These are phyloP conservation scores for Scrobipalpa atriplicella DNA, from an alignment of 2,888 invertebrate species.

Conservation along the genomic window DNA sequence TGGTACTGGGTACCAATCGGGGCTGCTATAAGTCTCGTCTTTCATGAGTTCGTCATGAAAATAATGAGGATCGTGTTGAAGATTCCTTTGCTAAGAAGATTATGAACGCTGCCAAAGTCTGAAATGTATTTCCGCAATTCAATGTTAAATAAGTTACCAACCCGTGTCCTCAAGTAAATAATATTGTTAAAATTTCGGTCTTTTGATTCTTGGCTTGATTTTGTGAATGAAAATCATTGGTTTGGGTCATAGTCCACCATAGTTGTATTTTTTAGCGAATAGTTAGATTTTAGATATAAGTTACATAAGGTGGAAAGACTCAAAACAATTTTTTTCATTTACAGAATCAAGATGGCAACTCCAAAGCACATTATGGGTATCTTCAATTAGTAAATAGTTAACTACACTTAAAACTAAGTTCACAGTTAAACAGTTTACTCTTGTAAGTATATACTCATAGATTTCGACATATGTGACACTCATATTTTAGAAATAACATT, in stretches of 20 bases:
- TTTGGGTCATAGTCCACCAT: constrained; percentile 75
- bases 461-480: too few species aligned
- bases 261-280: constrained; percentile 37
- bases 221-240: constrained; percentile 51
- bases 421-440: too few species aligned
- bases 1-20: constrained; percentile 32
- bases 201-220: neutral
- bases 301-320: constrained; percentile 61
- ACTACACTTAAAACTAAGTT: neutral
- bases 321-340: constrained; percentile 70
- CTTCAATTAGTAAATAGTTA: neutral
- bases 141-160: neutral
- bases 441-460: too few species aligned
- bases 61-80: too few species aligned
- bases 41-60: too few species aligned
- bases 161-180: neutral
- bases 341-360: constrained; percentile 44
- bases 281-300: constrained; percentile 37
- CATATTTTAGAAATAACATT: too few species aligned
- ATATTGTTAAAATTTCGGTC: neutral
- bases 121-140: neutral
- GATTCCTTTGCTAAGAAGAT: too few species aligned
- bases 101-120: neutral
- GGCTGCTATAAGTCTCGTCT: neutral
- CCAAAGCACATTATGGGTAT: constrained; percentile 17